Evolutionary conservation across 2,113 vertebrate species (phyloP).

Genomic region (Crotalus helleri): DNA sequence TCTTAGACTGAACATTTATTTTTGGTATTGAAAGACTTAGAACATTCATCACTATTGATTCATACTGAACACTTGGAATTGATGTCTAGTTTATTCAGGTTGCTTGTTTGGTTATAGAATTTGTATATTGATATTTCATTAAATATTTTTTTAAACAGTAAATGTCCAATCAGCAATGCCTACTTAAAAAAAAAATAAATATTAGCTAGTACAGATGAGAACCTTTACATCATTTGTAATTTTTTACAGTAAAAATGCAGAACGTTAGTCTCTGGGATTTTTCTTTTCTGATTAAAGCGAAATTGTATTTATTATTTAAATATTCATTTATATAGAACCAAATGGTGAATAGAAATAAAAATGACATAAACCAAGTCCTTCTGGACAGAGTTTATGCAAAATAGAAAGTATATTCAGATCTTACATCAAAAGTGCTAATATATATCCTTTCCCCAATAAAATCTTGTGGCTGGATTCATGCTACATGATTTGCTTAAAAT

Average conservation of each 20-base stretch:
- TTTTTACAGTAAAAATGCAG: accelerated
- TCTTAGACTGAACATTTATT: background rate
- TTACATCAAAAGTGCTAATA: background rate
- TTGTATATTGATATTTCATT: background rate
- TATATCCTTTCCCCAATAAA: background rate
- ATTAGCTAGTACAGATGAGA: background rate
- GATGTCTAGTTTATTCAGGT: background rate
- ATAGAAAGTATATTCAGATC: background rate
- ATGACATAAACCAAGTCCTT: background rate
- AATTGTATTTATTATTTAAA: conserved; percentile 27
- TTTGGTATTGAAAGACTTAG: background rate
- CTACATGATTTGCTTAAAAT: background rate
- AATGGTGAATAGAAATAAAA: background rate
- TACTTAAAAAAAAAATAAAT: background rate
- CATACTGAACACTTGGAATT: background rate
- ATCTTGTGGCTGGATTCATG: background rate
- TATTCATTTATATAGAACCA: background rate
- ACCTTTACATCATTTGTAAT: background rate
- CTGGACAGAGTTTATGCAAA: background rate
- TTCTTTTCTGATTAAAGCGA: conserved; percentile 22
- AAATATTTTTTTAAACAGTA: background rate
- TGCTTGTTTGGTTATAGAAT: background rate
- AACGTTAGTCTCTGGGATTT: conserved; percentile 5
- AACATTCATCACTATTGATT: background rate
- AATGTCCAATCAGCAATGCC: background rate